Evolutionary conservation across 2,797 vertebrate species (phyloP), one percentile per base, ranked within the genome.

Genomic region (Hirundo rustica): DNA sequence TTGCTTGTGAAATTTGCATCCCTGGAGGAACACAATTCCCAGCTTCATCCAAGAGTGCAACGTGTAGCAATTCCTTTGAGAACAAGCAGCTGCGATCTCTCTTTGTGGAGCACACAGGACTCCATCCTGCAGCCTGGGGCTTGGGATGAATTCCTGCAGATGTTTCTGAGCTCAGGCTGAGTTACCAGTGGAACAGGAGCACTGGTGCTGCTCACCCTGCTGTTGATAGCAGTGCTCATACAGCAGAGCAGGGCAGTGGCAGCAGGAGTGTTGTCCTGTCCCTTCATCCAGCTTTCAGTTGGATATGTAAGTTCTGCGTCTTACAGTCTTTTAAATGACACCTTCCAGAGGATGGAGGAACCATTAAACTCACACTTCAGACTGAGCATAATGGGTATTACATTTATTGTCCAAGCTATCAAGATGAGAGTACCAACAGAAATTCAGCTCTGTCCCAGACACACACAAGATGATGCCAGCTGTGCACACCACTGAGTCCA

Each of bases 221-320:
- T 57, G 53, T 1, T 32, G 20, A 4, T 2, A 21, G 51, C 70
- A 11, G 19, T 2, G 13, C 18, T 8, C 40, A 16, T 2, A 6
- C 14, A 21, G 13, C 11, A 0, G 29, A 40, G 34, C 11, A 9
- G 30, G 7, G 30, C 62, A 16, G 47, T 9, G 19, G 1, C 45
- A 50, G 45, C 47, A 38, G 55, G 15, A 47, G 48, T 67, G 23
- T 4, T 55, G 40, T 60, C 38, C 27, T 25, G 5, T 22, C 17
- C 20, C 38, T 50, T 62, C 19, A 34, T 17, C 22, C 38, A 74
- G 13, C 48, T 79, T 51, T 44, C 38, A 68, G 40, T 1, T 60
- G 13, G 9, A 11, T 38, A 23, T 1, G 0, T 27, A 45, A 77
- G 44, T 42, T 79, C 64, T 67, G 54, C 18, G 23, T 71, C 25